A percentile compares a stretch with the other conserved stretches of the same genome.
These are phyloP conservation scores for Himalopsyche anomala DNA, from an alignment of 2,888 invertebrate species.

Conservation along the genomic window DNA sequence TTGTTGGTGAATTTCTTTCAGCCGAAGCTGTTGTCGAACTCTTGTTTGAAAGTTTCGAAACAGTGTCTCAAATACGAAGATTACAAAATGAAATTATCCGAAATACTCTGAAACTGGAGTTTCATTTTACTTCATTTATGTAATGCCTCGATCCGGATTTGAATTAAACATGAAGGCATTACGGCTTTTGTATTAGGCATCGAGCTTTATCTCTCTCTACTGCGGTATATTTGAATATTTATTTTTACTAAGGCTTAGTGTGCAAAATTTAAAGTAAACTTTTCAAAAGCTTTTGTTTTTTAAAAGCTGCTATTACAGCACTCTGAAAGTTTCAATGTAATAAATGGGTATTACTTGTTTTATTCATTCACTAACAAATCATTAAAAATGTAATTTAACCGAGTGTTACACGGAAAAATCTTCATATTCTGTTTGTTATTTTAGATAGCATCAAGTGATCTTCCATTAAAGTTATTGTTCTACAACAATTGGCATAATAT, in stretches of 20 bases:
- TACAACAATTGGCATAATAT: too few species aligned
- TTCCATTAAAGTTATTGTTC: too few species aligned
- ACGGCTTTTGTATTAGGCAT: slow-evolving; percentile 6
- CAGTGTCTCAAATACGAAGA: too few species aligned
- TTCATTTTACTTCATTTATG: neutral
- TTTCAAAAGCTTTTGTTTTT: slow-evolving; percentile 15
- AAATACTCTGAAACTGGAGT: neutral
- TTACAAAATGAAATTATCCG: neutral
- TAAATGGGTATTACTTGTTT: slow-evolving; percentile 8
- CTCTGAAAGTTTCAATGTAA: slow-evolving; percentile 26
- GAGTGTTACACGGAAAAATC: neutral
- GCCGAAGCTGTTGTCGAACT: too few species aligned
- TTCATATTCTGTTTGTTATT: neutral
- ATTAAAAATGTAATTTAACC: neutral
- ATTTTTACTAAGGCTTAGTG: neutral
- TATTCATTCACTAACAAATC: slow-evolving; percentile 15
- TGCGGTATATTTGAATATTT: slow-evolving; percentile 24
- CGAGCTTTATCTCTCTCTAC: neutral
- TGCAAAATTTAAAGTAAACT: slow-evolving; percentile 5
- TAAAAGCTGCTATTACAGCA: slow-evolving; percentile 11
- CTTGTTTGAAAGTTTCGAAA: too few species aligned
- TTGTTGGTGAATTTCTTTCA: too few species aligned
- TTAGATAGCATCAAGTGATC: neutral
- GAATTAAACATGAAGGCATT: slow-evolving; percentile 32
- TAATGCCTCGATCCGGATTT: slow-evolving; percentile 22